A percentile compares a stretch with the other conserved stretches of the same genome.
Evolutionary conservation across 1,140 invertebrate genomes (phyloP).

Genomic region (Euschistus heros): DNA sequence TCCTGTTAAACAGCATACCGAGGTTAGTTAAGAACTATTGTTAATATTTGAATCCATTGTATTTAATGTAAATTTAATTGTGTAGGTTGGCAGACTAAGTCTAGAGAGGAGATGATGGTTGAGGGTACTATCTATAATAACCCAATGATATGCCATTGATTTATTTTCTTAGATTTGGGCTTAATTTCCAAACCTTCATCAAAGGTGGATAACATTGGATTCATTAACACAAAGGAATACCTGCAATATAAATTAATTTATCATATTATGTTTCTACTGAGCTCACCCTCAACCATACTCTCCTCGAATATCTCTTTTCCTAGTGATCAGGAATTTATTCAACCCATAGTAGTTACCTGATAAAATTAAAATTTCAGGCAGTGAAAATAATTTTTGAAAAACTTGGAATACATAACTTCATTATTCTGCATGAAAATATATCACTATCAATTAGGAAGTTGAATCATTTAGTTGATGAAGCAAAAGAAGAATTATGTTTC

Average conservation of each 20-base stretch:
- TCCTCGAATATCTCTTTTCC: background rate
- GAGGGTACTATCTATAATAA: background rate
- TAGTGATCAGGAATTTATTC: background rate
- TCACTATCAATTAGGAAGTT: background rate
- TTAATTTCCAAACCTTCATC: background rate
- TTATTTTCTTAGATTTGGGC: background rate
- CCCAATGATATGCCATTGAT: background rate
- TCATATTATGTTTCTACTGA: background rate
- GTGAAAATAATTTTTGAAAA: background rate
- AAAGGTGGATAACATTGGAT: too few relatives aligned
- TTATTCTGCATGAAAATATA: background rate
- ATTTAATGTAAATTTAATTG: too few relatives aligned
- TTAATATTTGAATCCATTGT: background rate
- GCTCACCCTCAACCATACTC: background rate
- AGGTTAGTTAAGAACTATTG: constrained; percentile 3
- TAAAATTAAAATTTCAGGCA: background rate
- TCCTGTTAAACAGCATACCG: background rate
- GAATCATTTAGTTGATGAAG: background rate
- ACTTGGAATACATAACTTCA: background rate
- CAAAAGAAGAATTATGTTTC: background rate
- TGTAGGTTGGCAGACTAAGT: background rate
- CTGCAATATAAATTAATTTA: background rate
- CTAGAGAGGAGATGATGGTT: background rate
- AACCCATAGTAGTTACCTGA: background rate
- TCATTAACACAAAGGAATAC: too few relatives aligned